Percentiles rank a stretch among this genome's conserved stretches.
Conservation (phyloP, 2,888 invertebrate genomes). For the Nemapogon koenigi region DNA sequence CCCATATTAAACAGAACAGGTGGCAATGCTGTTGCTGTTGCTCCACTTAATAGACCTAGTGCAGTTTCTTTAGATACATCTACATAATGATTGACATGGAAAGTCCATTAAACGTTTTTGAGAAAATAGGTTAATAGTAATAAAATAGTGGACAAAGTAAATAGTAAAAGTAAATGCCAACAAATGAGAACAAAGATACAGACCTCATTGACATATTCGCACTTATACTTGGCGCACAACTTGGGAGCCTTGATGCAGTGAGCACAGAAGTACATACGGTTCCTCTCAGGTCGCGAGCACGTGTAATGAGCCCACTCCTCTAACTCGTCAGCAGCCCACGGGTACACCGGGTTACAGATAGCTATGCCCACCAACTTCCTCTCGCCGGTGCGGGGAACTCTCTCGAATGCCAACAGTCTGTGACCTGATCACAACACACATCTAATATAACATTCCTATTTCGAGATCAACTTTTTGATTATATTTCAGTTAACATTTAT, state of each 20-base stretch:
- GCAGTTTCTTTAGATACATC: no score
- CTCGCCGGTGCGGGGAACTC: conserved; percentile 35
- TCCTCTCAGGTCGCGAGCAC: conserved; percentile 33
- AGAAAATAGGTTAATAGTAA: no score
- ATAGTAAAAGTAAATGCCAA: no score
- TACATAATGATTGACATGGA: no score
- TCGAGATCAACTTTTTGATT: no score
- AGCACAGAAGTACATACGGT: conserved; percentile 57
- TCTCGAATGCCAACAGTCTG: conserved; percentile 35
- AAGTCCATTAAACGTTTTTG: no score
- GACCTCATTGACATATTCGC: conserved; percentile 58
- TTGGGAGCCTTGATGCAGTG: conserved; percentile 51
- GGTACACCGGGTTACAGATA: conserved; percentile 48
- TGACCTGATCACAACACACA: conserved; percentile 29
- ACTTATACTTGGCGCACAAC: conserved; percentile 45
- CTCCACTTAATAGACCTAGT: no score
- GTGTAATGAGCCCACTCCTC: conserved; percentile 60
- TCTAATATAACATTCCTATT: no score
- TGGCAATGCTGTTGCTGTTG: no score
- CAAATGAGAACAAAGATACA: conserved; percentile 19
- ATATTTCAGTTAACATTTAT: no score
- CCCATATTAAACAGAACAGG: no score
- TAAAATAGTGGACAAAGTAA: no score
- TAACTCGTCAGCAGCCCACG: conserved; percentile 56
- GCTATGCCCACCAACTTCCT: conserved; percentile 48